Base-by-base conservation (phyloP, 2,797 vertebrate genomes). In the Paedocypris micromegethes region DNA sequence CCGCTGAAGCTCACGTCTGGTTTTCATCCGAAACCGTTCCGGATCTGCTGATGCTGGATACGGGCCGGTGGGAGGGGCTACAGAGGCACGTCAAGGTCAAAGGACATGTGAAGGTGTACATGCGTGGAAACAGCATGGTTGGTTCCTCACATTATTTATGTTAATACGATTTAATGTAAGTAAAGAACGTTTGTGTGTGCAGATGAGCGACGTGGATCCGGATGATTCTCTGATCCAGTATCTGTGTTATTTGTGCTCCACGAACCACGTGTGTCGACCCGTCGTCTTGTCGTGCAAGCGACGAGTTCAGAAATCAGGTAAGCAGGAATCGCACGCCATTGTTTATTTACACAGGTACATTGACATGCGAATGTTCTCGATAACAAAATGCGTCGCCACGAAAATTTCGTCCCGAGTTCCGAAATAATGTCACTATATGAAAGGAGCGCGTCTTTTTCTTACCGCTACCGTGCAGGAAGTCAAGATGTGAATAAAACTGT, bases 21-120 rank as follows among this genome's bases (percentile, higher is more conserved):
- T 78, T 88, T 59, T 77, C 83, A 0, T 79, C 80, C 46, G 74
- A 38, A 2, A 71, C 68, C 4, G 72, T 90, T 4, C 71, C 74
- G 8, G 52, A 68, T 64, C 77, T 89, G 73, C 79, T 90, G 74
- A 74, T 77, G 74, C 74, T 90, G 72, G 72, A 69, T 9, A 68
- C 69, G 9, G 53, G 58, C 42, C 83, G 87, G 80, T 90, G 89
- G 88, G 88, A 83, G 83, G 87, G 86, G 70, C 84, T 90, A 63
- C 86, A 89, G 80, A 76, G 85, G 9, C 78, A 77, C 0, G 44
- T 90, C 52, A 80, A 74, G 77, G 75, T 82, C 74, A 86, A 77
- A 81, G 88, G 88, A 80, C 79, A 83, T 2, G 5, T 90, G 49
- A 78, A 72, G 39, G 65, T 86, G 2, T 80, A 76, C 58, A 77